Evolutionary conservation across 2,113 vertebrate genomes (phyloP).

Genomic region (Cranoglanis bouderius): DNA sequence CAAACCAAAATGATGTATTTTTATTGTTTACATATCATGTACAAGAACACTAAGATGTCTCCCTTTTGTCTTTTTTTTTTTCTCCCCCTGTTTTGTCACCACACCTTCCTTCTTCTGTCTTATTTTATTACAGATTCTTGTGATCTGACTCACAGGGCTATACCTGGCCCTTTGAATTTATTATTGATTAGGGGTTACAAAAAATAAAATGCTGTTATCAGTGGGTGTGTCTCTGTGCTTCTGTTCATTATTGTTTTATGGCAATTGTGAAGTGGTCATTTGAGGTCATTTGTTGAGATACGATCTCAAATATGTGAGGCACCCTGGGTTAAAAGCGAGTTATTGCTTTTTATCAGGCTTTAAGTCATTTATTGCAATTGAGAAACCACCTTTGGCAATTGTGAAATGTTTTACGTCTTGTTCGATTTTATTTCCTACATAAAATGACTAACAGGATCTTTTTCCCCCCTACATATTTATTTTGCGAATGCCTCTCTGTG

Average conservation of each 20-base stretch:
- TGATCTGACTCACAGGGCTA: slow-evolving; percentile 64
- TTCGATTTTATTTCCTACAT: background rate
- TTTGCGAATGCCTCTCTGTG: too few relatives aligned
- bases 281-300: background rate
- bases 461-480: background rate
- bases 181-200: slow-evolving; percentile 71
- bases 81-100: slow-evolving; percentile 47
- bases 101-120: slow-evolving; percentile 51
- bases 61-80: slow-evolving; percentile 40
- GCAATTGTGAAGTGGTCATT: background rate
- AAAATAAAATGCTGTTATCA: slow-evolving; percentile 52
- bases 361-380: background rate
- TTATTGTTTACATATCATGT: slow-evolving; percentile 73
- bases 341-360: background rate
- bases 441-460: background rate
- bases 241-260: background rate
- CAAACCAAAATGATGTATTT: slow-evolving; percentile 53
- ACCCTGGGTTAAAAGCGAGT: background rate
- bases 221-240: background rate
- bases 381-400: background rate
- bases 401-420: background rate
- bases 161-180: slow-evolving; percentile 71
- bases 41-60: slow-evolving; percentile 72
- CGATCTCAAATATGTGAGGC: too few relatives aligned
- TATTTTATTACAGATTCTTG: slow-evolving; percentile 68